Base-by-base conservation (phyloP, 2,113 vertebrate species). In the Solea senegalensis region DNA sequence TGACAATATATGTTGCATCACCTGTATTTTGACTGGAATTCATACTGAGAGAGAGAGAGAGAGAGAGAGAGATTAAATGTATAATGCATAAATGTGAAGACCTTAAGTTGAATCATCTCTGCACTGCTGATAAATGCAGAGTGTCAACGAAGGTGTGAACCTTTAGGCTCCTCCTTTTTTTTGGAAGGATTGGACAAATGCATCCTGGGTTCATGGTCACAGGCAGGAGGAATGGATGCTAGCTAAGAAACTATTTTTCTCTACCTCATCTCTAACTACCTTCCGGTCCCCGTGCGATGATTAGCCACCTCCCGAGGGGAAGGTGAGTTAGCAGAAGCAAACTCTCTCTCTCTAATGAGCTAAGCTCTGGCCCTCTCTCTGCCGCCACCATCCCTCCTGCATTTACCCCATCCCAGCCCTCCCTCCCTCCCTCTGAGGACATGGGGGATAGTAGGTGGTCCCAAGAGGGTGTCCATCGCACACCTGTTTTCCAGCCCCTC, bases 281-380 rank as follows among this genome's bases (percentile, higher is more conserved):
- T 88, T 82, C 67, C 1, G 39, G 73, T 92, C 92, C 91, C 90
- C 86, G 76, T 72, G 81, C 74, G 72, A 82, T 88, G 88, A 93
- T 93, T 93, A 93, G 80, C 59, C 1, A 12, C 61, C 54, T 78
- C 90, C 91, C 88, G 40, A 82, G 81, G 85, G 89, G 58, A 61
- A 67, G 83, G 77, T 68, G 88, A 91, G 91, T 91, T 91, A 93
- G 90, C 91, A 92, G 75, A 91, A 90, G 89, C 90, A 92, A 92
- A 92, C 83, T 86, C 90, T 83, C 88, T 92, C 90, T 93, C 88
- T 92, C 90, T 93, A 94, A 94, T 92, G 92, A 94, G 93, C 91
- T 90, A 74, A 75, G 87, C 90, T 89, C 80, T 85, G 64, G 79
- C 73, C 61, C 65, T 57, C 71, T 81, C 81, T 83, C 60, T 53